Evolutionary conservation across 2,113 vertebrate genomes (phyloP).

Genomic region (Brachyhypopomus gauderio): DNA sequence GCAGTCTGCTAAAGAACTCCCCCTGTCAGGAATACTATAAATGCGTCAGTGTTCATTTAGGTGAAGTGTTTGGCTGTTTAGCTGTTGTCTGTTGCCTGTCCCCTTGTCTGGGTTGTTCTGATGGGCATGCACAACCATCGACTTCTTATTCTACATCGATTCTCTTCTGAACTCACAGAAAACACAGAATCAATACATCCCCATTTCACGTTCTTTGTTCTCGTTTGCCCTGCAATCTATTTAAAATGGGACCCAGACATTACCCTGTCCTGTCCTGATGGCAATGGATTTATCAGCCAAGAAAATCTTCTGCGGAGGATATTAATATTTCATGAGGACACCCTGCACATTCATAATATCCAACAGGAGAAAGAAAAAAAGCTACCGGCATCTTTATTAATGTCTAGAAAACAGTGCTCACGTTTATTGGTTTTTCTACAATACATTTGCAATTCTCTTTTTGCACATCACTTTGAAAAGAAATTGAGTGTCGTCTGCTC

Average conservation of each 20-base stretch:
- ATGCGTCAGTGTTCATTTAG: background rate
- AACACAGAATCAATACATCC: constrained; percentile 58
- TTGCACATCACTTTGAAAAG: constrained; percentile 18
- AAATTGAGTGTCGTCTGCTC: constrained; percentile 37
- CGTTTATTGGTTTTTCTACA: constrained; percentile 29
- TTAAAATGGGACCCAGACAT: constrained; percentile 63
- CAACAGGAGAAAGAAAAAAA: constrained; percentile 39
- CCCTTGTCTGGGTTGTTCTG: background rate
- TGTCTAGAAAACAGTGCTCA: constrained; percentile 42
- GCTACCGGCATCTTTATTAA: constrained; percentile 50
- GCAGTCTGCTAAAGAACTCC: background rate
- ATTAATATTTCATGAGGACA: constrained; percentile 64
- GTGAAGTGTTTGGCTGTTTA: too few relatives aligned
- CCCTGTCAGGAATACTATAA: too few relatives aligned
- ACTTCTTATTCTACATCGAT: constrained; percentile 1
- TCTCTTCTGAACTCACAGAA: constrained; percentile 40
- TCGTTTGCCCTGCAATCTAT: constrained; percentile 58
- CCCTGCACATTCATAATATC: constrained; percentile 57
- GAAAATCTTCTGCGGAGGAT: constrained; percentile 58
- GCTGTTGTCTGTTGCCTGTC: background rate
- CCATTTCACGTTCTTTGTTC: constrained; percentile 32
- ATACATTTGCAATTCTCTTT: constrained; percentile 1
- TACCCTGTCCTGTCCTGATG: constrained; percentile 61
- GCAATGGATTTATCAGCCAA: constrained; percentile 60
- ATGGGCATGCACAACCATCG: constrained; percentile 13